Evolutionary conservation across 2,888 invertebrate genomes (phyloP).

Genomic region (Andrena chrysosceles): DNA sequence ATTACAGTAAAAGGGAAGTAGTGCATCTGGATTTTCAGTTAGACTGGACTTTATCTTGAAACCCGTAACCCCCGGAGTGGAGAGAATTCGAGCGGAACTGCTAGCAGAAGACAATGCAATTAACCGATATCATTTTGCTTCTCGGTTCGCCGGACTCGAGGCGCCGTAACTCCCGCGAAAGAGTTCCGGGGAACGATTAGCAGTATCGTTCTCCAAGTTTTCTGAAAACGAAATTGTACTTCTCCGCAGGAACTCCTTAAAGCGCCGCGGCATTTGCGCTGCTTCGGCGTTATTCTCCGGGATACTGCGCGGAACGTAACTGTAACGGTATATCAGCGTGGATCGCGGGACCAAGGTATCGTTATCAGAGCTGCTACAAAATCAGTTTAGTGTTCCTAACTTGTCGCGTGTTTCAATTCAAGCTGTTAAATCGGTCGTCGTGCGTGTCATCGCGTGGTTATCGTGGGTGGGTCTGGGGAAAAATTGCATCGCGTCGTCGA

Average conservation of each 20-base stretch:
- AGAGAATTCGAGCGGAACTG: conserved; percentile 5
- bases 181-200: conserved; percentile 39
- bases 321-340: neutral
- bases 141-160: neutral
- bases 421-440: neutral
- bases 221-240: conserved; percentile 32
- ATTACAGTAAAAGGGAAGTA: too few species aligned
- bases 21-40: too few species aligned
- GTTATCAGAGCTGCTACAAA: conserved; percentile 11
- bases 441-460: conserved; percentile 16
- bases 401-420: conserved; percentile 30
- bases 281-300: neutral
- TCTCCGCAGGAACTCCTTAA: conserved; percentile 2
- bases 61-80: neutral
- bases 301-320: conserved; percentile 9
- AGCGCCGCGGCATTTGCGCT: neutral
- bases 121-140: conserved; percentile 28
- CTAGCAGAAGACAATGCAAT: conserved; percentile 33
- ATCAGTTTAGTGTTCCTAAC: conserved; percentile 29
- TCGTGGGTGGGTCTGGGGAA: neutral
- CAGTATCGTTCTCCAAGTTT: conserved; percentile 42
- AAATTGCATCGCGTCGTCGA: neutral
- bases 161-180: conserved; percentile 13
- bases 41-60: too few species aligned
- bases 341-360: neutral